Base-by-base conservation (phyloP, 2,888 invertebrate genomes). In the Drosophila leonis region DNA sequence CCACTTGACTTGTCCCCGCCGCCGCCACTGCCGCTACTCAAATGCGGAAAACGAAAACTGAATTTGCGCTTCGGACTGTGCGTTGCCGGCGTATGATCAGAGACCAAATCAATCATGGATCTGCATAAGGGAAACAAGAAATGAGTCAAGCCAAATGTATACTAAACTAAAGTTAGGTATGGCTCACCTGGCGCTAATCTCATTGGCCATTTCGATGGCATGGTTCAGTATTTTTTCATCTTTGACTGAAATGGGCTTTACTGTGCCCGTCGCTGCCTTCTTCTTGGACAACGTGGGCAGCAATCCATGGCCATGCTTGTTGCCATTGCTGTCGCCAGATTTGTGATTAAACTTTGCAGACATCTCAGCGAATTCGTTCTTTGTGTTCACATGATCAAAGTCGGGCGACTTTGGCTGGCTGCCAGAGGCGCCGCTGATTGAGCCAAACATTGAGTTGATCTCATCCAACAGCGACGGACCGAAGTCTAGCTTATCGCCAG, bases 171-270 rank as follows among this genome's bases (percentile, higher is more conserved):
- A 15, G 35, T n/a, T 2, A 2, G 7, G 0, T 9, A 9, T 10
- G 2, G 65, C 75, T 66, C n/a, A 96, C 94, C 95, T 95, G 54
- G 96, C 95, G 49, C 97, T 98, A 70, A 98, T 95, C 93, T 98
- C 98, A 92, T 98, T 98, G 24, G 98, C 98, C 93, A 98, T 95
- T 60, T 98, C 98, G 72, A 98, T 98, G 0, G 98, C 98, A 24
- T 97, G 97, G 87, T 98, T 97, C 70, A 99, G 94, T 10, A 97
- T 97, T 92, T 96, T 97, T 92, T 98, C 96, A 90, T 98, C 98
- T 71, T 98, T 96, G 0, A 98, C 97, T 13, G 98, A 98, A 93
- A 99, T 98, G 4, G 96, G 97, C 92, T 98, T 98, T 2, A 90
- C 89, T 0, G 95, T 94, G 29, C 94, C 94, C 37, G 91, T 90